phyloP scores from a whole-genome alignment of 92 coral and sea anemone genomes.

The Siderastrea radians region DNA sequence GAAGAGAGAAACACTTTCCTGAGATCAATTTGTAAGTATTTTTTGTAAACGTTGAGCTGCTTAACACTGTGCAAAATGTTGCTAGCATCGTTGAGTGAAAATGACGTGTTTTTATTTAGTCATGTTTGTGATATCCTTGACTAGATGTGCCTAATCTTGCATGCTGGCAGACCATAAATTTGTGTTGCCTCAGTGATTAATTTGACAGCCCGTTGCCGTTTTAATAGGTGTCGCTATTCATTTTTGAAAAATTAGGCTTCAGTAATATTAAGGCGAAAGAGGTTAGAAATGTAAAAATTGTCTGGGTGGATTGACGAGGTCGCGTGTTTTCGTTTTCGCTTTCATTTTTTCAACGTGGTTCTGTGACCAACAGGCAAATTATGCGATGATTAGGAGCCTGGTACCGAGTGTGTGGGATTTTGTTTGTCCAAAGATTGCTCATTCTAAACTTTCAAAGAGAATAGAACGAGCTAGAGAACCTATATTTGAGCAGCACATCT shows the following conservation, averaged over 20 bases:
- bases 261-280: not conserved
- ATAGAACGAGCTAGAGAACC: too few species aligned
- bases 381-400: conserved; percentile 8
- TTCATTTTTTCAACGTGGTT: not conserved
- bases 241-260: not conserved
- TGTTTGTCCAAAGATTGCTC: too few species aligned
- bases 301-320: not conserved
- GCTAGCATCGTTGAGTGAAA: not conserved
- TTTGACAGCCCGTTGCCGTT: not conserved
- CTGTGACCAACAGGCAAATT: not conserved
- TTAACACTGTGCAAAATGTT: not conserved
- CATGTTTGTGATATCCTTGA: not conserved
- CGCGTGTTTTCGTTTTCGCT: not conserved
- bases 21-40: conserved; percentile 93
- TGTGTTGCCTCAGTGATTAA: not conserved
- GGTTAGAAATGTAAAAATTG: not conserved
- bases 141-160: not conserved
- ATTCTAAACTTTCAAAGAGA: too few species aligned
- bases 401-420: conserved; percentile 12
- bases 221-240: not conserved
- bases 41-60: not conserved
- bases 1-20: conserved; percentile 86
- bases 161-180: not conserved
- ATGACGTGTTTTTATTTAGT: not conserved
- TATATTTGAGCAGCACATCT: too few species aligned